phyloP scores from a whole-genome alignment of 2,113 vertebrate genomes.

The Catharus minimus region DNA sequence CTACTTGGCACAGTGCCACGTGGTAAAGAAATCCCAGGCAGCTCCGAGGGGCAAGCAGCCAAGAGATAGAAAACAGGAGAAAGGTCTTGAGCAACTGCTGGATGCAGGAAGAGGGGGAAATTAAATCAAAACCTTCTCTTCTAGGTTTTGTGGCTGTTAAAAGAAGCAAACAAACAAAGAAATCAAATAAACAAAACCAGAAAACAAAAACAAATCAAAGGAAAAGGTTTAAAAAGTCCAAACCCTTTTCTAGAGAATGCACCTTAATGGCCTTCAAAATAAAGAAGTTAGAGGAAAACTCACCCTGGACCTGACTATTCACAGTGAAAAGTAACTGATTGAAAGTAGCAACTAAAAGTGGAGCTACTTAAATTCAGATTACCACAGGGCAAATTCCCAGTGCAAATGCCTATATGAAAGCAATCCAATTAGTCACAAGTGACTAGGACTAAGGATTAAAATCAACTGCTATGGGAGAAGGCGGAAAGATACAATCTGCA shows the following conservation, averaged over 20 bases:
- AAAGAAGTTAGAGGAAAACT: neutral
- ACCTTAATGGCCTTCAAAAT: neutral
- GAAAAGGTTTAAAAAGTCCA: neutral
- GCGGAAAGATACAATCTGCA: neutral
- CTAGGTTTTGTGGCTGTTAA: neutral
- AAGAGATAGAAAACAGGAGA: neutral
- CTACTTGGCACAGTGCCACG: neutral
- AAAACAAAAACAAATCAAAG: neutral
- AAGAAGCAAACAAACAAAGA: neutral
- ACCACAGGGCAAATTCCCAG: neutral
- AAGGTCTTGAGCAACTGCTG: neutral
- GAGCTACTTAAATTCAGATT: neutral
- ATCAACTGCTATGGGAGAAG: neutral
- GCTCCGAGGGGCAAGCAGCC: neutral
- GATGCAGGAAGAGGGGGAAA: neutral
- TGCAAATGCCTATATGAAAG: neutral
- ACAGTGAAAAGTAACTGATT: neutral
- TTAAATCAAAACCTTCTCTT: neutral
- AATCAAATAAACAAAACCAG: neutral
- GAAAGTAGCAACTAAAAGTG: neutral
- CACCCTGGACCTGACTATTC: neutral
- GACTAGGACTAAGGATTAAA: slow-evolving; percentile 11
- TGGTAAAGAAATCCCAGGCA: neutral
- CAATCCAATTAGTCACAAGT: slow-evolving; percentile 24
- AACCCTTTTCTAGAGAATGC: neutral